Conservation (phyloP, 2,797 vertebrate species). For the Phoxinus dragarum region DNA sequence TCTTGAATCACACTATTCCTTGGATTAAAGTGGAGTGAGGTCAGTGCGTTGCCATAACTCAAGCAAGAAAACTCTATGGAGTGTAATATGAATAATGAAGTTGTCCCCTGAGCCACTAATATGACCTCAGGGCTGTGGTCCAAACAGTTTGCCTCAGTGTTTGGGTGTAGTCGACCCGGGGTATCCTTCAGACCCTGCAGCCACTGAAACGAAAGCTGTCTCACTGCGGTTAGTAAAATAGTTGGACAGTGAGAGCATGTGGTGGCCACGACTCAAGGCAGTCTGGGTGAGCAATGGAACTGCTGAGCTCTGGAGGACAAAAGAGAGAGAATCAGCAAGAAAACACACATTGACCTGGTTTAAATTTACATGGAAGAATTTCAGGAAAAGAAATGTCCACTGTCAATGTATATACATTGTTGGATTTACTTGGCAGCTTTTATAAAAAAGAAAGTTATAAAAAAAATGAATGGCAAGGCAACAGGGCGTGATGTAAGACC, state of each 20-base stretch:
- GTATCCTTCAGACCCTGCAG: constrained; percentile 78
- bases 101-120: constrained; percentile 67
- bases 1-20: constrained; percentile 27
- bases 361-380: constrained; percentile 59
- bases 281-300: constrained; percentile 74
- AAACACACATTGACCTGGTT: constrained; percentile 65
- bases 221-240: constrained; percentile 80
- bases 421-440: constrained; percentile 33
- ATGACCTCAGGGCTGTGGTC: constrained; percentile 67
- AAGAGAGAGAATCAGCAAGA: constrained; percentile 59
- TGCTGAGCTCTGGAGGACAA: constrained; percentile 63
- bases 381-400: constrained; percentile 45
- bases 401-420: constrained; percentile 40
- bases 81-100: constrained; percentile 69
- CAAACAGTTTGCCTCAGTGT: constrained; percentile 70
- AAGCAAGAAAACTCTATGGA: constrained; percentile 66
- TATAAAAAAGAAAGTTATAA: background rate
- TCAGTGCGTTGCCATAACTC: constrained; percentile 69
- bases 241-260: constrained; percentile 77
- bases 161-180: constrained; percentile 62
- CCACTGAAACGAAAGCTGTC: constrained; percentile 80
- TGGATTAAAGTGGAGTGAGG: constrained; percentile 60
- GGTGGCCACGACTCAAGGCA: constrained; percentile 79
- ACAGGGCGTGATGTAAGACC: background rate
- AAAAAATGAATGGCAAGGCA: constrained; percentile 10